Conservation (phyloP, 2,888 invertebrate species). For the Metopia argyrocephala region DNA sequence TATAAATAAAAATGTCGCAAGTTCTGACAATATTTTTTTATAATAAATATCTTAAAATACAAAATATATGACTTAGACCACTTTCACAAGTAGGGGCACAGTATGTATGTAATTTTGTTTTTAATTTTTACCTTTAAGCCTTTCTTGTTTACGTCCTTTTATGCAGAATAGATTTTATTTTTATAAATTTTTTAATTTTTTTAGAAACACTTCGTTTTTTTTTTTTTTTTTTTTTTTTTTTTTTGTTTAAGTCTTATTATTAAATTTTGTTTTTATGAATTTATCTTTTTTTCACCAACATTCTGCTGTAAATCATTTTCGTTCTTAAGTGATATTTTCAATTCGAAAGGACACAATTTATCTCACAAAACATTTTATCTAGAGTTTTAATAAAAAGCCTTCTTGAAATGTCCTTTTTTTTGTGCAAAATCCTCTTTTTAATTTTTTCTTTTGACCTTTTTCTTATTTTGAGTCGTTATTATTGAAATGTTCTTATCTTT, state of each 20-base stretch:
- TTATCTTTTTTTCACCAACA: constrained; percentile 33
- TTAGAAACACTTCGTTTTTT: neutral
- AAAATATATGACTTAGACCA: too few species aligned
- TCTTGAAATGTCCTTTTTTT: constrained; percentile 2
- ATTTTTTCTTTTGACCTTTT: neutral
- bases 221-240: neutral
- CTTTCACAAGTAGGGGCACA: too few species aligned
- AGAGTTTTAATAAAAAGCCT: neutral
- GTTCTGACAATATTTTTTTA: too few species aligned
- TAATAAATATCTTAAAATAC: too few species aligned
- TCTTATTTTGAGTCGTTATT: neutral
- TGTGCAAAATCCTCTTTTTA: neutral
- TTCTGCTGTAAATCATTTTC: constrained; percentile 10
- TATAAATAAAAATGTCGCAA: too few species aligned
- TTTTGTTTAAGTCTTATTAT: neutral
- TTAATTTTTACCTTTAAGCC: neutral
- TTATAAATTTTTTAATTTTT: neutral
- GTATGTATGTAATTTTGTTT: neutral
- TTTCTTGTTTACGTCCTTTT: neutral
- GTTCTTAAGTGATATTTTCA: neutral
- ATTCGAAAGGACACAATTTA: constrained; percentile 6
- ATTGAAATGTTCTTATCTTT: constrained; percentile 54
- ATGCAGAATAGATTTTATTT: too few species aligned
- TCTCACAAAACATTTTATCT: constrained; percentile 28
- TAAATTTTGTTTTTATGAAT: neutral